Conservation (phyloP, 2,113 vertebrate species). For the Erpornis zantholeuca region DNA sequence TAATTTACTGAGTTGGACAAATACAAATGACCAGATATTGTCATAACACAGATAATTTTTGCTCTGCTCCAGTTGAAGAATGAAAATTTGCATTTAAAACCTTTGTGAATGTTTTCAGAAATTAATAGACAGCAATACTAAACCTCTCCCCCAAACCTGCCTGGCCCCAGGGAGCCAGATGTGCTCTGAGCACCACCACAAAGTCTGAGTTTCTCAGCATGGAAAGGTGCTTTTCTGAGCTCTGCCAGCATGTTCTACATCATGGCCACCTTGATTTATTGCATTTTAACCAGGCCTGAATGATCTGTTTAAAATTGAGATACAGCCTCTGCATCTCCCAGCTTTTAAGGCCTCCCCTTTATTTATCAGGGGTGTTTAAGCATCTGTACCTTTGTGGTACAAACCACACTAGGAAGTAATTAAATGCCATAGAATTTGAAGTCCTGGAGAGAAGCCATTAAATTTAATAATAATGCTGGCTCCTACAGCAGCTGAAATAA, state of each 20-base stretch:
- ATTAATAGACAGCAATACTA: slow-evolving; percentile 71
- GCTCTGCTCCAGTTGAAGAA: slow-evolving; percentile 74
- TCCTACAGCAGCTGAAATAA: neutral
- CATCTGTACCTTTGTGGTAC: neutral
- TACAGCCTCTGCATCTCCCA: neutral
- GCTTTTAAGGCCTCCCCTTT: neutral
- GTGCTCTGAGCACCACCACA: neutral
- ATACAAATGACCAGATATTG: slow-evolving; percentile 73
- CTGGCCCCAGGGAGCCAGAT: neutral
- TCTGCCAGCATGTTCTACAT: accelerated
- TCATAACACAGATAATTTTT: slow-evolving; percentile 77
- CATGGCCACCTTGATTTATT: neutral
- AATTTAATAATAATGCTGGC: neutral
- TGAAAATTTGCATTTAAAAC: slow-evolving; percentile 78
- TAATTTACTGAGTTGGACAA: slow-evolving; percentile 75
- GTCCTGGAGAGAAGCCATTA: neutral
- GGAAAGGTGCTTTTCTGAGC: neutral
- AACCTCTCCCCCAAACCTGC: neutral
- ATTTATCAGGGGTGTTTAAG: neutral
- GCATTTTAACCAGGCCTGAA: neutral
- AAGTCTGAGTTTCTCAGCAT: neutral
- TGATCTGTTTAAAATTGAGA: neutral
- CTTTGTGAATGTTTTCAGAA: slow-evolving; percentile 78
- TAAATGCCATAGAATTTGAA: neutral
- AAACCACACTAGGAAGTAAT: neutral